These are phyloP conservation scores for Eurois occulta DNA, from an alignment of 2,888 invertebrate genomes.

Conservation along the genomic window DNA sequence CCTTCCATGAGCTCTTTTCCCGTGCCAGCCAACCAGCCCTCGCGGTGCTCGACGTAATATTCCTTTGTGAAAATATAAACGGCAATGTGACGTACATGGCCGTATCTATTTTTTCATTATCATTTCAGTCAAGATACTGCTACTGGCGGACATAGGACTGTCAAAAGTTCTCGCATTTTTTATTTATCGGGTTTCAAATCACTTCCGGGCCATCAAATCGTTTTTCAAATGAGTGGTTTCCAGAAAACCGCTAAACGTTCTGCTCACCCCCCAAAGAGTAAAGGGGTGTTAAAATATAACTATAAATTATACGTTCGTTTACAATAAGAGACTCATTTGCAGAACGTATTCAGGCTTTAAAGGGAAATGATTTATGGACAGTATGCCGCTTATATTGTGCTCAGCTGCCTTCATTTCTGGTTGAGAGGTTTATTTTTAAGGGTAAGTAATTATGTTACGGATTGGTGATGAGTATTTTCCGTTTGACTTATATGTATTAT, in stretches of 20 bases:
- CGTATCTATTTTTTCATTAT: too few relatives aligned
- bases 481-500: too few relatives aligned
- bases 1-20: too few relatives aligned
- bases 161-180: background rate
- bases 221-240: background rate
- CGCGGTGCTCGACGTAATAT: too few relatives aligned
- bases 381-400: constrained; percentile 38
- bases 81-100: too few relatives aligned
- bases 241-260: background rate
- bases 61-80: too few relatives aligned
- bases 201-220: background rate
- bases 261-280: constrained; percentile 9
- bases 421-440: constrained; percentile 24
- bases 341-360: constrained; percentile 59
- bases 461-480: background rate
- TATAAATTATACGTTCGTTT: constrained; percentile 51
- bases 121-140: too few relatives aligned
- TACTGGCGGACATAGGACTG: background rate
- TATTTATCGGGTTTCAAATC: background rate
- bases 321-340: constrained; percentile 65
- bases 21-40: too few relatives aligned
- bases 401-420: constrained; percentile 44
- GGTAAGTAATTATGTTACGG: constrained; percentile 7
- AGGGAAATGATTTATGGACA: constrained; percentile 59
- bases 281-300: constrained; percentile 42